Evolutionary conservation across 1,140 invertebrate genomes (phyloP).

Genomic region (Epicauta chinensis): DNA sequence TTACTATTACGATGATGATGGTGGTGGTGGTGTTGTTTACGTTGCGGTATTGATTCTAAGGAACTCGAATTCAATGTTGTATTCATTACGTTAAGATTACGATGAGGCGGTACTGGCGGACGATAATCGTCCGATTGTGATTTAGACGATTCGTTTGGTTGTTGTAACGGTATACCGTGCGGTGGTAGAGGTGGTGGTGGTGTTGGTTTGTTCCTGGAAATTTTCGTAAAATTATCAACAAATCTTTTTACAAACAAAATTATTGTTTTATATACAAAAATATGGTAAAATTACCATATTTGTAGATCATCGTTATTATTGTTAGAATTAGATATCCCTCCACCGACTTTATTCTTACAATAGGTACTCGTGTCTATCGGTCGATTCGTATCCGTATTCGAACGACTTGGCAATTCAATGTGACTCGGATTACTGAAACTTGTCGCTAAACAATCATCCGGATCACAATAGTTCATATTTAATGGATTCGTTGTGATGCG

Average conservation of each 20-base stretch:
- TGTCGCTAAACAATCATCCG: slow-evolving; percentile 51
- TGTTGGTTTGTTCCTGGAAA: slow-evolving; percentile 37
- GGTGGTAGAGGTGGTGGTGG: slow-evolving; percentile 51
- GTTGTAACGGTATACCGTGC: slow-evolving; percentile 41
- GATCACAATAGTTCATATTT: slow-evolving; percentile 58
- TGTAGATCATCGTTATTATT: slow-evolving; percentile 30
- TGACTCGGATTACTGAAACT: slow-evolving; percentile 71
- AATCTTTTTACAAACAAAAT: no score
- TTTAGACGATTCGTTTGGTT: slow-evolving; percentile 20
- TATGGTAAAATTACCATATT: slow-evolving; percentile 31
- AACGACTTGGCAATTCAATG: slow-evolving; percentile 54
- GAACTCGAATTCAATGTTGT: slow-evolving; percentile 2
- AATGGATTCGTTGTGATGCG: slow-evolving; percentile 73
- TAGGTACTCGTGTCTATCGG: slow-evolving; percentile 65
- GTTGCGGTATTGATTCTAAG: slow-evolving; percentile 16
- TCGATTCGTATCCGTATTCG: slow-evolving; percentile 40
- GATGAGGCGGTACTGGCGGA: slow-evolving; percentile 79
- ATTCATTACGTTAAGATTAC: slow-evolving; percentile 62
- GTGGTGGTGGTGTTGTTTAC: slow-evolving; percentile 33
- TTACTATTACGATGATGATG: slow-evolving; percentile 33
- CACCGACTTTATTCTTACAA: slow-evolving; percentile 50
- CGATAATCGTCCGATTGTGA: slow-evolving; percentile 61
- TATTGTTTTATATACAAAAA: no score
- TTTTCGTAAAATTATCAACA: neutral
- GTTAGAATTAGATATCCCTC: slow-evolving; percentile 20